Evolutionary conservation across 1,140 invertebrate genomes (phyloP), one percentile per base, ranked within the genome.

Genomic region (Drosophila nasuta): DNA sequence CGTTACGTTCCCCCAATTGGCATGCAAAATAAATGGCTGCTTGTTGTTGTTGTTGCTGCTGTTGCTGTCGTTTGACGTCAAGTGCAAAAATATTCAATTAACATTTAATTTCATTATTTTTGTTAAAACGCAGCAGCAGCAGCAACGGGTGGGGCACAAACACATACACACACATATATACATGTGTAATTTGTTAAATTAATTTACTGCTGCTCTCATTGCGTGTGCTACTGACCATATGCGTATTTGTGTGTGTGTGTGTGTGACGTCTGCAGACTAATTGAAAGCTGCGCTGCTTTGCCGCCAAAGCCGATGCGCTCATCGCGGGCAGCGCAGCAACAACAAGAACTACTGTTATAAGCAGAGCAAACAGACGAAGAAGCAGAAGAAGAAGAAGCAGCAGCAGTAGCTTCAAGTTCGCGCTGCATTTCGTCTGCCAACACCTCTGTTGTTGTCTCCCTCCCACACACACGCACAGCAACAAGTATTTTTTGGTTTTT

Each of bases 161-260:
- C 13, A 49, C 20, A n/a, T 8, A 43, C 8, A 43, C 30, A 33
- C 20, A 43, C 33, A 20, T 13, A 38, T 11, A 35, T 20, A 51
- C 7, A 11, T 58, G 54, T 63, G 76, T 88, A 81, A 81, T 81
- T 88, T 89, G 83, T 88, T 87, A 83, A 87, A 87, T 88, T 88
- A 83, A 87, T 87, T 88, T 86, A 77, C 81, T 30, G 75, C 77
- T 78, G 57, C 66, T 51, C 60, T 56, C 66, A 51, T 41, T 65
- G 62, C 75, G 80, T 52, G 67, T 72, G 77, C 60, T 70, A 63
- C 63, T 49, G 41, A 38, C 35, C 41, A 7, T 51, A 10, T 54
- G 30, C 52, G n/a, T 54, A n/a, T 51, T 25, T 28, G 25, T 51
- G 11, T 11, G 38, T 56, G 49, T 46, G 56, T 75, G 77, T 65